Conservation (phyloP, 2,797 vertebrate genomes). For the Potorous gilbertii region DNA sequence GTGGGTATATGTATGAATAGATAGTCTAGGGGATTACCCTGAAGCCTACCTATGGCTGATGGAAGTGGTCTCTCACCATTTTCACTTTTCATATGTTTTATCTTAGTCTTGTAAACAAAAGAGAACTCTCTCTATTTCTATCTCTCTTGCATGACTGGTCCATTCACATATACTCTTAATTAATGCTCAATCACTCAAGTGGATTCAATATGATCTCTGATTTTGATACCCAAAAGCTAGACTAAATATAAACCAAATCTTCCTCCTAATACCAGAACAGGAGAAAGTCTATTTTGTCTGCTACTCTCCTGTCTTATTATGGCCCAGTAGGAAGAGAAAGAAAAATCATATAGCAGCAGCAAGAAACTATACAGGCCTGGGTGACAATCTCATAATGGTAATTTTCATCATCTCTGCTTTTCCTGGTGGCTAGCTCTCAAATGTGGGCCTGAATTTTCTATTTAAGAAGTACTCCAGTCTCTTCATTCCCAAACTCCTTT, state of each 20-base stretch:
- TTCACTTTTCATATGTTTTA: slow-evolving; percentile 2
- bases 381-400: not conserved
- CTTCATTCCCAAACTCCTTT: not conserved
- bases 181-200: not conserved
- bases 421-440: not conserved
- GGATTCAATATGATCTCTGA: not conserved
- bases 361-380: not conserved
- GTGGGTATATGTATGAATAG: not conserved
- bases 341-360: not conserved
- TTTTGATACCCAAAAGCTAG: not conserved
- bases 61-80: not conserved
- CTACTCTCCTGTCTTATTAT: not conserved
- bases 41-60: not conserved
- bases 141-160: not conserved
- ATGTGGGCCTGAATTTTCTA: not conserved
- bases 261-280: not conserved
- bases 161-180: not conserved
- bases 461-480: not conserved
- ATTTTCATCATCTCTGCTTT: not conserved
- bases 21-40: not conserved
- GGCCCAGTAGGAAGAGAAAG: not conserved
- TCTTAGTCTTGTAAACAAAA: not conserved
- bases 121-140: not conserved
- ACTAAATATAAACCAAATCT: not conserved
- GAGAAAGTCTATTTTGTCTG: not conserved